Percentiles rank a stretch among this genome's conserved stretches.
Evolutionary conservation across 2,888 invertebrate genomes (phyloP).

Genomic region (Aphelenchoides bicaudatus): DNA sequence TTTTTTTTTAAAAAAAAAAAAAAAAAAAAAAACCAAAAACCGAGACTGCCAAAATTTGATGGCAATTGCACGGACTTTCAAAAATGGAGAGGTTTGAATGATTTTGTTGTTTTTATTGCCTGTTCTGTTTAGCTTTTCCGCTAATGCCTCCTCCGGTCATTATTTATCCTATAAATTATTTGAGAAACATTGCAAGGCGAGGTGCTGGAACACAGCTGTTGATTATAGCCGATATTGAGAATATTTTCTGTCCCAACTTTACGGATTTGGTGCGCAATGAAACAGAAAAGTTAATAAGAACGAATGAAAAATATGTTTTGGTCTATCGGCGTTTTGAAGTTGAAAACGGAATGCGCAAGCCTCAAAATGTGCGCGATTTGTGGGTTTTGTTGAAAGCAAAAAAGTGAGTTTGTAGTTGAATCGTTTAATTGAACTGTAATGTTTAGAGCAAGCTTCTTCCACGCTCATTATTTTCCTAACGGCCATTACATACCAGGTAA

Average conservation of each 20-base stretch:
- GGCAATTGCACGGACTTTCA: background rate
- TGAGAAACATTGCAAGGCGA: conserved; percentile 27
- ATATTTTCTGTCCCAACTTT: conserved; percentile 32
- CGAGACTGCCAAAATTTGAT: no score
- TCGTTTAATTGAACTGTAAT: conserved; percentile 6
- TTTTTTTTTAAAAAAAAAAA: no score
- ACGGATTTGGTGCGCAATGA: conserved; percentile 24
- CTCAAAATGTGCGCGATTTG: conserved; percentile 12
- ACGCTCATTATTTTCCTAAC: conserved; percentile 24
- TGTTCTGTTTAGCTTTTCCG: conserved; percentile 4
- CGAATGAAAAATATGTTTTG: conserved; percentile 10
- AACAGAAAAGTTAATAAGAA: conserved; percentile 19
- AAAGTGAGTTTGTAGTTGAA: conserved; percentile 18
- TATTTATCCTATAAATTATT: conserved; percentile 30
- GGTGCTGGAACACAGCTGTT: conserved; percentile 32
- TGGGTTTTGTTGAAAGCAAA: conserved; percentile 1
- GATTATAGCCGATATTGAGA: conserved; percentile 34
- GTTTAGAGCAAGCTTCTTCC: conserved; percentile 28
- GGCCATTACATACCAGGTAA: conserved; percentile 30
- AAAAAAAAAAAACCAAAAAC: no score
- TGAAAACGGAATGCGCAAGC: background rate
- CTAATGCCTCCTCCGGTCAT: conserved; percentile 14
- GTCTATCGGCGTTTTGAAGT: conserved; percentile 27
- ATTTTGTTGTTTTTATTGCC: background rate
- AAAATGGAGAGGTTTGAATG: background rate